Evolutionary conservation across 2,888 invertebrate species (phyloP), one percentile per base, ranked within the genome.

Genomic region (Stenichneumon culpator): DNA sequence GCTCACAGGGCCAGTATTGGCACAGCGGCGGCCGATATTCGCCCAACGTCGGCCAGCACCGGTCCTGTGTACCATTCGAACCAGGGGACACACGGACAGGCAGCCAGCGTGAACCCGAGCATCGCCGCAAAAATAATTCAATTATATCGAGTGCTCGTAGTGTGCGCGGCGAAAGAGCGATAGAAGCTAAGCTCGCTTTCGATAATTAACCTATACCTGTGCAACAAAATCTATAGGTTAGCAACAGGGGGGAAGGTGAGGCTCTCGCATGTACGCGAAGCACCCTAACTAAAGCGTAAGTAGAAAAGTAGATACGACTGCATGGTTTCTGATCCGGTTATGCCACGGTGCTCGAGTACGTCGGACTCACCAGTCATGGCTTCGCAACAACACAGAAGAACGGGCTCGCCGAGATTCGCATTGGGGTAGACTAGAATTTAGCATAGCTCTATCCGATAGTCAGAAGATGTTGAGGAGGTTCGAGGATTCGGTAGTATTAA

Each of bases 271-370:
- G 89, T 87, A 89, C 85, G 89, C 87, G 92, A 93, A 93, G 93
- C 92, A 92, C 92, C 92, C 90, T 89, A 92, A 92, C 92, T 90
- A 90, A 91, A 90, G 86, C 89, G 90, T 92, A 93, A 93, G 92
- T 91, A 92, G 92, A 92, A 92, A 93, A 93, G 91, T 91, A 93
- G 92, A 91, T 92, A 93, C 93, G 89, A 92, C 91, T 93, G 93
- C 93, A 94, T 93, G 93, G 93, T 94, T 94, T 94, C 93, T 94
- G 92, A 94, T 94, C 93, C 93, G 91, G 92, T 93, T 94, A 93
- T 90, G 90, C 89, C 63, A 63, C 79, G 88, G 82, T 84, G 90
- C 87, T 88, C 88, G 90, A 88, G 83, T 86, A 63, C 60, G 68
- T 77, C 77, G 78, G 70, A 74, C 77, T 84, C 57, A 80, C 90